phyloP scores from a whole-genome alignment of 2,113 vertebrate species.

The Callopanchax toddi region DNA sequence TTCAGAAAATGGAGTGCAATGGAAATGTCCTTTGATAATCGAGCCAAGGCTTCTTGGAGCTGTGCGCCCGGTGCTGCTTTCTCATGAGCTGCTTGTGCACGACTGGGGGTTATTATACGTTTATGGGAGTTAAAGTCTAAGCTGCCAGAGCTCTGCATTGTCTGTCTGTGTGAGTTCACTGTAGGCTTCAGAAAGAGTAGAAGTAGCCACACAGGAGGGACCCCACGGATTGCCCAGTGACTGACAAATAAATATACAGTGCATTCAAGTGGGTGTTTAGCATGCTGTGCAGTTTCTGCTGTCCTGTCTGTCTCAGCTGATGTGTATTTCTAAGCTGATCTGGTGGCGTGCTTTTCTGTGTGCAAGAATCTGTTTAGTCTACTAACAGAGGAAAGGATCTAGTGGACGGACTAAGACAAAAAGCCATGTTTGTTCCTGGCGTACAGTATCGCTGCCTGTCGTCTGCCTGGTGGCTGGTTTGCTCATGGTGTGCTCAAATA shows the following conservation, averaged over 20 bases:
- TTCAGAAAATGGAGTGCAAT: constrained; percentile 41
- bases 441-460: constrained; percentile 50
- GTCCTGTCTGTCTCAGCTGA: neutral
- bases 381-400: constrained; percentile 51
- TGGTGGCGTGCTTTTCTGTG: too few relatives aligned
- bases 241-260: constrained; percentile 21
- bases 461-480: constrained; percentile 12
- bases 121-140: constrained; percentile 44
- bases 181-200: constrained; percentile 35
- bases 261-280: constrained; percentile 21
- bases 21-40: constrained; percentile 36
- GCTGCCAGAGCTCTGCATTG: constrained; percentile 33
- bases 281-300: constrained; percentile 10
- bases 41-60: constrained; percentile 18
- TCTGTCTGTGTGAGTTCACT: constrained; percentile 38
- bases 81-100: constrained; percentile 47
- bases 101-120: constrained; percentile 38
- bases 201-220: constrained; percentile 34
- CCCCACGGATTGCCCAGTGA: constrained; percentile 29
- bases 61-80: constrained; percentile 33
- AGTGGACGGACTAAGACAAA: constrained; percentile 68
- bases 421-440: constrained; percentile 50
- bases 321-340: neutral
- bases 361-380: constrained; percentile 69
- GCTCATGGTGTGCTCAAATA: constrained; percentile 13